Evolutionary conservation across 2,113 vertebrate species (phyloP), one percentile per base, ranked within the genome.

Genomic region (Lophius piscatorius): DNA sequence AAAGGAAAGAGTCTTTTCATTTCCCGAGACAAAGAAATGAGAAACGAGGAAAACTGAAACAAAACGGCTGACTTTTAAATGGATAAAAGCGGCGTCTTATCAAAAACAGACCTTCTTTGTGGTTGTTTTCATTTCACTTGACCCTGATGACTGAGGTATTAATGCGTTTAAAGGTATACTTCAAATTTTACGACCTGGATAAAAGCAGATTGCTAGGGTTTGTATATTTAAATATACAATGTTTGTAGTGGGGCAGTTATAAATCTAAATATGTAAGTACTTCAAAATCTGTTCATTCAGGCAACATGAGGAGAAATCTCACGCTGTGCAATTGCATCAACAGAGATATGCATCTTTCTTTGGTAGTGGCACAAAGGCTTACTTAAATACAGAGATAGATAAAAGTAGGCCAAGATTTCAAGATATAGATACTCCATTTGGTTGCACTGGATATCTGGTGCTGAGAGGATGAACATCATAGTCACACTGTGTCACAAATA

Each of bases 331-430:
- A 20, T 36, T 47, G 22, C 40, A 31, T 80, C 50, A 68, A 75
- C 48, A 60, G 47, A 68, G 59, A 84, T 74, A 67, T 78, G 47
- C 34, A 74, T 68, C 60, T 69, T 54, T 47, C 29, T 63, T 39
- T 68, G 45, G 62, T 65, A 71, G 60, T 31, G 52, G 61, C 78
- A 86, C 70, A 74, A 76, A 83, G 46, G 17, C 50, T 61, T 8
- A 46, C 47, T 41, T 7, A 22, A 41, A 71, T 44, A 50, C 63
- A 67, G 61, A 36, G 61, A 35, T 33, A 67, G 78, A 85, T 82
- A 71, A 83, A 83, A 81, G 80, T 64, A 73, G 61, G 72, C 60
- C 61, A 65, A 64, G 70, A 74, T 70, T 70, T 42, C 76, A 41
- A 75, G 67, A 80, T 62, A 50, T 9, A 54, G 9, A 67, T 41